Evolutionary conservation across 2,797 vertebrate species (phyloP).

Genomic region (Vireo griseus): DNA sequence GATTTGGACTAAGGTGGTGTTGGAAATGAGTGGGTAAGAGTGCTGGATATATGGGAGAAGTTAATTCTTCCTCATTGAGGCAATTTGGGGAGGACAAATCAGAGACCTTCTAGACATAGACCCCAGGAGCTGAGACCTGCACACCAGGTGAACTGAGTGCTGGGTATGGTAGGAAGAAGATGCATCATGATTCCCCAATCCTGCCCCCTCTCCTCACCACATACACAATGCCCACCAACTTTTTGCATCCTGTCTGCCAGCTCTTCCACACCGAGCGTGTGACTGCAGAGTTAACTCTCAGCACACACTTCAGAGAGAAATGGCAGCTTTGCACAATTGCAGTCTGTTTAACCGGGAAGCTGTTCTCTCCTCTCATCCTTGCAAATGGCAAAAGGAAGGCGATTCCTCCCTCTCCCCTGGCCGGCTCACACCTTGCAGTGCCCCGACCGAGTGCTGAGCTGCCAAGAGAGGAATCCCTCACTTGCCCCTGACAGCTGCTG

Average conservation of each 20-base stretch:
- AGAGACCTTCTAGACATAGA: not conserved
- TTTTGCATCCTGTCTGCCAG: not conserved
- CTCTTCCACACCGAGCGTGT: not conserved
- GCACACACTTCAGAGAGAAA: not conserved
- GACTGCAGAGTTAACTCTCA: not conserved
- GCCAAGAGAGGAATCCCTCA: not conserved
- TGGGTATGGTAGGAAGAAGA: not conserved
- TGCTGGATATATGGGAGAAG: not conserved
- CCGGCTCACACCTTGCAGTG: not conserved
- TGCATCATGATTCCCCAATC: not conserved
- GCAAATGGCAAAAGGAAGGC: not conserved
- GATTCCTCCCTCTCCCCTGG: accelerated
- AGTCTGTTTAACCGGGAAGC: not conserved
- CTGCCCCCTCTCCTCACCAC: not conserved
- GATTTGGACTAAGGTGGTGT: not conserved
- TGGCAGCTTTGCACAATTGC: not conserved
- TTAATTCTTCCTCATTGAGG: not conserved
- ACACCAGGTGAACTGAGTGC: not conserved
- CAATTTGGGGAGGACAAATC: not conserved
- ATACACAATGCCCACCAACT: not conserved
- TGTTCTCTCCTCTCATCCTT: not conserved
- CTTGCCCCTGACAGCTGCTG: not conserved
- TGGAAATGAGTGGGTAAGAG: not conserved
- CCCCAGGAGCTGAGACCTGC: not conserved
- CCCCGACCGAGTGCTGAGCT: not conserved